Evolutionary conservation across 2,113 vertebrate species (phyloP), one percentile per base, ranked within the genome.

Genomic region (Stictonetta naevosa): DNA sequence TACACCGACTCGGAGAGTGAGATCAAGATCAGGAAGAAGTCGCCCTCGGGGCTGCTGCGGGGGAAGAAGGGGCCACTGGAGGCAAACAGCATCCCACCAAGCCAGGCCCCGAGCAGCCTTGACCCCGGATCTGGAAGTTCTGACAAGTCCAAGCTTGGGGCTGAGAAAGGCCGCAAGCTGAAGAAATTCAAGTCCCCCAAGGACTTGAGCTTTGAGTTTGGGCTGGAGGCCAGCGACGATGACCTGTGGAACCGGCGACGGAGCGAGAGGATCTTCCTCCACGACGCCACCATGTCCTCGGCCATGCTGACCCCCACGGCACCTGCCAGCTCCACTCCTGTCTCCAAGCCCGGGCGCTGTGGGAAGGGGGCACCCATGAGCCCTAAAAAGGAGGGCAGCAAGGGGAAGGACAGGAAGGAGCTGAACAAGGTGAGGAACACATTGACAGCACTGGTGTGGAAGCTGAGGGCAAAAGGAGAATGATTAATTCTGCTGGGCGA

Each of bases 201-300:
- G 44, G 98, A 98, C 38, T 81, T 98, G 22, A 99, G 98, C 97
- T 98, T 99, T 3, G 99, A 99, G 95, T 98, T 98, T 0, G 97
- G 98, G 8, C 96, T 97, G 4, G 98, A 98, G 87, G 96, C 98
- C 96, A 99, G 99, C 0, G 99, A 99, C 3, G 99, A 99, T 5
- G 99, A 99, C 77, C 98, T 98, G 60, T 99, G 99, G 99, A 98
- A 98, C 5, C 98, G 99, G 5, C 97, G 99, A 11, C 98, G 99
- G 91, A 99, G 99, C 1, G 99, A 99, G 92, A 98, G 99, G 29
- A 99, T 99, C 82, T 99, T 99, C 96, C 99, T 99, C 42, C 99
- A 99, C 0, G 99, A 99, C 1, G 98, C 99, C 44, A 97, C 96
- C 8, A 95, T 92, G 0, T 97, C 98, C 68, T 98, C 97, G 2